phyloP scores from a whole-genome alignment of 2,888 invertebrate genomes.

The Therioaphis trifolii region DNA sequence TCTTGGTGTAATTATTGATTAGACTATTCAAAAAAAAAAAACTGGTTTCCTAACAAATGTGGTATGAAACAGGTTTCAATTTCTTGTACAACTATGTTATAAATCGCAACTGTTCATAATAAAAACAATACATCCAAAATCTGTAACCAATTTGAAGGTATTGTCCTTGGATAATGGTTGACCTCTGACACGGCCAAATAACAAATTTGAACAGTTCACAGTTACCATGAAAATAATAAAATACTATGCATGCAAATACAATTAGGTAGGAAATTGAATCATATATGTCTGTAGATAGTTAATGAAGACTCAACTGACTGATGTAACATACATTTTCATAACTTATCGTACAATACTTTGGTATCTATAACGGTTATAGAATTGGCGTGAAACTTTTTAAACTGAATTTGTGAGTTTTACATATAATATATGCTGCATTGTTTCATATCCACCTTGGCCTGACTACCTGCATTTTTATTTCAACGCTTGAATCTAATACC shows the following conservation, averaged over 20 bases:
- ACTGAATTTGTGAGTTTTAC: too few relatives aligned
- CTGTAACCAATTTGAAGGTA: slow-evolving; percentile 58
- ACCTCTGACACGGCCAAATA: slow-evolving; percentile 56
- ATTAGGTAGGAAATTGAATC: too few relatives aligned
- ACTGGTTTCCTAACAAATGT: slow-evolving; percentile 40
- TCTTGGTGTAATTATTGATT: slow-evolving; percentile 28
- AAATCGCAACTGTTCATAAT: slow-evolving; percentile 27
- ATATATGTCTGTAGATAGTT: too few relatives aligned
- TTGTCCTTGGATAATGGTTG: slow-evolving; percentile 41
- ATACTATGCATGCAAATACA: neutral
- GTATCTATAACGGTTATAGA: too few relatives aligned
- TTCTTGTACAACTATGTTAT: slow-evolving; percentile 23
- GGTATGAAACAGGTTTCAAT: slow-evolving; percentile 51
- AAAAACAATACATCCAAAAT: slow-evolving; percentile 42
- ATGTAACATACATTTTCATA: too few relatives aligned
- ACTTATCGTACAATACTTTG: too few relatives aligned
- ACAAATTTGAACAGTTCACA: neutral
- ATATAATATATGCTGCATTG: too few relatives aligned
- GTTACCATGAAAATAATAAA: slow-evolving; percentile 15
- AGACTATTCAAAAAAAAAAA: slow-evolving; percentile 14
- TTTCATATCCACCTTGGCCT: too few relatives aligned
- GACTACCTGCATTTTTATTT: too few relatives aligned
- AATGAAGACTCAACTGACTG: too few relatives aligned
- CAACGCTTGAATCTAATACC: too few relatives aligned
- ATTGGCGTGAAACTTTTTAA: too few relatives aligned